Conservation (phyloP, 2,113 vertebrate genomes). For the Cnemophilus loriae region DNA sequence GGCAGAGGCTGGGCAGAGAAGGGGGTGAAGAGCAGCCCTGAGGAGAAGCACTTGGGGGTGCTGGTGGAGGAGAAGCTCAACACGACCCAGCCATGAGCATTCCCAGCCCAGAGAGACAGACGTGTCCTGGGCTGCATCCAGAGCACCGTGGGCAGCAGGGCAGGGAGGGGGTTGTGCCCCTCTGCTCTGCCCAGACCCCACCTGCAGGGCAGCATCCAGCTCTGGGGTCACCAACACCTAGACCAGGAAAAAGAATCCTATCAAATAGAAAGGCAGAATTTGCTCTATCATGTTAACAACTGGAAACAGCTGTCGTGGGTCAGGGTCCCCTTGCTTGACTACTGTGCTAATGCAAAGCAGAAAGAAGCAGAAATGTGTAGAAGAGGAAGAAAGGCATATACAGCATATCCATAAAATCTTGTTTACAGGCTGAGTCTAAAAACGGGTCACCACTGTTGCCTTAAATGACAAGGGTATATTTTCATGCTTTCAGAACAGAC, state of each 20-base stretch:
- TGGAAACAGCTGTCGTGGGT: not conserved
- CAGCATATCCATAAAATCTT: not conserved
- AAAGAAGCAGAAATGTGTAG: not conserved
- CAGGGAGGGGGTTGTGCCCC: not conserved
- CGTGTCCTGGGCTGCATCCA: not conserved
- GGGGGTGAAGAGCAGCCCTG: not conserved
- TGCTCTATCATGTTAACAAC: not conserved
- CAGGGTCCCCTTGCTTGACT: not conserved
- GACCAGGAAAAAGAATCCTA: not conserved
- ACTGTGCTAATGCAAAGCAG: not conserved
- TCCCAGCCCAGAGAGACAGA: not conserved
- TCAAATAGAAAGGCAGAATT: too few relatives aligned
- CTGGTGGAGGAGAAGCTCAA: not conserved
- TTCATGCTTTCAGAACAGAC: not conserved
- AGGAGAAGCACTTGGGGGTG: not conserved
- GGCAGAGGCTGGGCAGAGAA: not conserved
- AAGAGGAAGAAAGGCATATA: not conserved
- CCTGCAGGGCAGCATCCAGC: not conserved
- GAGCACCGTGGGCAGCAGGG: not conserved
- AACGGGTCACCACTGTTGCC: not conserved
- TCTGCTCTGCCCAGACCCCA: not conserved
- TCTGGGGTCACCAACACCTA: not conserved
- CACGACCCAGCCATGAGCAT: rapidly evolving
- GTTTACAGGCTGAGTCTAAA: not conserved
- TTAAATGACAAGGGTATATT: not conserved